phyloP scores from a whole-genome alignment of 2,797 vertebrate species.

The Enteromius afrohamiltoni region DNA sequence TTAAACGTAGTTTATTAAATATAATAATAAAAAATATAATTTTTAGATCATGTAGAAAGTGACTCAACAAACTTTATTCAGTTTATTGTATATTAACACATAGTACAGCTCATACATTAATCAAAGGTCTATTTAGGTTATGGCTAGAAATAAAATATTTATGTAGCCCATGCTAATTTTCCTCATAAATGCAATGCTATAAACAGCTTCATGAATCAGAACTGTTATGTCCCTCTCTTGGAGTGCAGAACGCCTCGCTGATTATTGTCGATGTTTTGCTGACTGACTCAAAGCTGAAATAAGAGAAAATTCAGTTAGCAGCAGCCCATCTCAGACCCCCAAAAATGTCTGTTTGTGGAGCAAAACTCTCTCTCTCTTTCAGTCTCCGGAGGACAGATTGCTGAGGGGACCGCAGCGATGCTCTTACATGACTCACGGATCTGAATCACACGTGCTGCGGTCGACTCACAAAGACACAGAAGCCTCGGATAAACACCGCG shows the following conservation, averaged over 20 bases:
- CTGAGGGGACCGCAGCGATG: neutral
- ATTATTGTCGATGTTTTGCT: neutral
- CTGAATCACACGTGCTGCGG: constrained; percentile 57
- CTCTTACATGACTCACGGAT: constrained; percentile 54
- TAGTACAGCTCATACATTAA: neutral
- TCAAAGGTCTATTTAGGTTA: neutral
- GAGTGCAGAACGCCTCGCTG: neutral
- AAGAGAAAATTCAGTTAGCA: neutral
- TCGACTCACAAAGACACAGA: constrained; percentile 53
- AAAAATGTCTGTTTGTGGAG: neutral
- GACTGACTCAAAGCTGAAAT: neutral
- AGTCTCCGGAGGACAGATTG: constrained; percentile 5
- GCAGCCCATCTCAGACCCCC: neutral
- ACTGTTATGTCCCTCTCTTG: neutral
- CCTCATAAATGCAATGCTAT: neutral
- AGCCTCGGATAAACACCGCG: constrained; percentile 44
- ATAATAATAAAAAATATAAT: too few relatives aligned
- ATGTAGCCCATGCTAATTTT: neutral
- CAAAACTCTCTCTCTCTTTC: constrained; percentile 2
- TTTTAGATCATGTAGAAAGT: too few relatives aligned
- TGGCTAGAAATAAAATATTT: neutral
- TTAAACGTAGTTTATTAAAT: too few relatives aligned
- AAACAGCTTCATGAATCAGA: neutral
- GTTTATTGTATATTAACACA: too few relatives aligned
- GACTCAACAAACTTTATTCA: too few relatives aligned